Percentiles rank a stretch among this genome's conserved stretches.
Evolutionary conservation across 2,888 invertebrate genomes (phyloP).

Genomic region (Acheta domesticus): DNA sequence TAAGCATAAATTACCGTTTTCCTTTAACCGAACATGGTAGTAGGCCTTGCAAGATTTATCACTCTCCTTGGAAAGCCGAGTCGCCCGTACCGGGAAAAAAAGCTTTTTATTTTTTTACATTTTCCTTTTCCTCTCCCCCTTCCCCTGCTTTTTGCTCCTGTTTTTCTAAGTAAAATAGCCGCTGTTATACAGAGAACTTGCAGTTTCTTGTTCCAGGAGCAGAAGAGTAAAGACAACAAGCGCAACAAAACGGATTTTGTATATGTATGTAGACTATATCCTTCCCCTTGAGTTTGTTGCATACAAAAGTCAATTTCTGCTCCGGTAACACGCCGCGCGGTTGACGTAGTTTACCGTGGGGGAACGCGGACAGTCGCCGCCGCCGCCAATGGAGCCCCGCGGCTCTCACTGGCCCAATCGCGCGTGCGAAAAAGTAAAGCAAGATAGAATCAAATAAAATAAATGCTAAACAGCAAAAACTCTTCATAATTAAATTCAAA

Average conservation of each 20-base stretch:
- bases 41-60: constrained; percentile 18
- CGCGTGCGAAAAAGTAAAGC: too few relatives aligned
- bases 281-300: background rate
- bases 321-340: background rate
- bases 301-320: constrained; percentile 18
- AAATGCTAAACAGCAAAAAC: too few relatives aligned
- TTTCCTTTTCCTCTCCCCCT: background rate
- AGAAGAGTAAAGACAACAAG: background rate
- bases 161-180: constrained; percentile 9
- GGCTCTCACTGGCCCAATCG: too few relatives aligned
- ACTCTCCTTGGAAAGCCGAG: background rate
- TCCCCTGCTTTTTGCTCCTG: background rate
- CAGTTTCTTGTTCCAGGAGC: constrained; percentile 18
- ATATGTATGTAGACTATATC: constrained; percentile 9
- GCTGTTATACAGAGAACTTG: constrained; percentile 11
- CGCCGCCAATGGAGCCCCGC: background rate
- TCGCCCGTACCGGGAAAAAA: constrained; percentile 5
- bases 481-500: too few relatives aligned
- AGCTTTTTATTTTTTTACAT: background rate
- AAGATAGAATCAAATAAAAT: too few relatives aligned
- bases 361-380: background rate
- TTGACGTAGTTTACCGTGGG: background rate
- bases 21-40: constrained; percentile 18
- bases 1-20: constrained; percentile 11
- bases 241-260: constrained; percentile 3